A percentile compares a stretch with the other conserved stretches of the same genome.
Conservation (phyloP, 2,113 vertebrate genomes). For the Trematocara marginatum region DNA sequence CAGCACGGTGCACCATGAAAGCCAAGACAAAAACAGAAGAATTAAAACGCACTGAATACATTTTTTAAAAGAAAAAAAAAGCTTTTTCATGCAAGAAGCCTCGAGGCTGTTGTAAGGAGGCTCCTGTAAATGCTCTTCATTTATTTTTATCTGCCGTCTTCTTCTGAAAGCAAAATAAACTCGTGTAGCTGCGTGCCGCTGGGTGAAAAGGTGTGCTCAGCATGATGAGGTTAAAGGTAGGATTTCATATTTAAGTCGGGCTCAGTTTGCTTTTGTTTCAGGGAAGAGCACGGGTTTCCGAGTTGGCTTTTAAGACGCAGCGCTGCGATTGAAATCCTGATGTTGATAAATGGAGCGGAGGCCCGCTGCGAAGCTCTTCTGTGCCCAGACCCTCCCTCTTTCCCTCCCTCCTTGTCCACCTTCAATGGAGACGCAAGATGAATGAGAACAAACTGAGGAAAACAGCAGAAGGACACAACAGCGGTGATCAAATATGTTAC, state of each 20-base stretch:
- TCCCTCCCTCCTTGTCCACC: neutral
- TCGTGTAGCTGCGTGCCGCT: neutral
- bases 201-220: slow-evolving; percentile 46
- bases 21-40: neutral
- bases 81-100: slow-evolving; percentile 7
- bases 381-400: neutral
- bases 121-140: slow-evolving; percentile 15
- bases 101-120: slow-evolving; percentile 5
- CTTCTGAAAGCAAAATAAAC: slow-evolving; percentile 26
- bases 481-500: slow-evolving; percentile 25
- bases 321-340: slow-evolving; percentile 34
- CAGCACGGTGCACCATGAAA: neutral
- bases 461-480: slow-evolving; percentile 24
- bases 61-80: neutral
- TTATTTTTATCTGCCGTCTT: slow-evolving; percentile 28
- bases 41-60: neutral
- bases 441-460: slow-evolving; percentile 24
- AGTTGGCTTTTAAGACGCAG: slow-evolving; percentile 51
- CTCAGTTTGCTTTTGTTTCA: slow-evolving; percentile 34
- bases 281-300: neutral
- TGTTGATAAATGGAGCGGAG: slow-evolving; percentile 53
- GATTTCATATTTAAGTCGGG: slow-evolving; percentile 20
- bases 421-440: slow-evolving; percentile 35
- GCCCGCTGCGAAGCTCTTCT: slow-evolving; percentile 50
- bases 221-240: slow-evolving; percentile 20